Base-by-base conservation (phyloP, 2,113 vertebrate species). In the Numenius arquata region DNA sequence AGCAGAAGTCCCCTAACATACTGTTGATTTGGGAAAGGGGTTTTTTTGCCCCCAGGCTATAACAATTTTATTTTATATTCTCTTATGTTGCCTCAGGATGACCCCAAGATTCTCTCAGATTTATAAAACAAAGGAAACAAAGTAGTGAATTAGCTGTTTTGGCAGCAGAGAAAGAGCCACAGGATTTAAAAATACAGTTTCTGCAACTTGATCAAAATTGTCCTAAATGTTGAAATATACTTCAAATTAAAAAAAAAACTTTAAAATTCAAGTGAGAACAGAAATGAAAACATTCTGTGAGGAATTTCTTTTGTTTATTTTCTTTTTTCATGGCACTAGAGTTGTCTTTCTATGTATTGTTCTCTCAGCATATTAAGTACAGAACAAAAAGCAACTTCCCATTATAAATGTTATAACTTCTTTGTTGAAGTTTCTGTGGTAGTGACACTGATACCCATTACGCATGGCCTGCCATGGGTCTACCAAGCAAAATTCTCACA, bases 1-100 rank as follows among this genome's bases (percentile, higher is more conserved):
- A 98, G 40, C 67, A 86, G 70, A 97, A 98, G 93, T 98, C 97
- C 98, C 98, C 94, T 97, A 98, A 98, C 97, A 97, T 97, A 96
- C 96, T 98, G 96, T 87, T 97, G 96, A 96, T 97, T 98, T 97
- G 97, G 97, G 97, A 97, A 98, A 96, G 95, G 73, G 61, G 96
- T 98, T 97, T 90, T 78, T 79, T 85, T 95, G 96, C 96, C 98
- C 95, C 1, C 71, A 93, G 97, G 97, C 97, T 98, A 97, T 93
- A 89, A 95, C 87, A 95, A 71, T 90, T 97, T 97, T 97, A 92
- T 96, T 97, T 97, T 93, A 84, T 71, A 90, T 78, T 91, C 92
- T 97, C 89, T 95, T 87, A 63, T 78, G 86, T 91, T 98, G 95
- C 96, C 87, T 95, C 83, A 73, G 68, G 73, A 96, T 95, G 95